Conservation (phyloP, 1,140 invertebrate genomes). For the Medauroidea extradentata region DNA sequence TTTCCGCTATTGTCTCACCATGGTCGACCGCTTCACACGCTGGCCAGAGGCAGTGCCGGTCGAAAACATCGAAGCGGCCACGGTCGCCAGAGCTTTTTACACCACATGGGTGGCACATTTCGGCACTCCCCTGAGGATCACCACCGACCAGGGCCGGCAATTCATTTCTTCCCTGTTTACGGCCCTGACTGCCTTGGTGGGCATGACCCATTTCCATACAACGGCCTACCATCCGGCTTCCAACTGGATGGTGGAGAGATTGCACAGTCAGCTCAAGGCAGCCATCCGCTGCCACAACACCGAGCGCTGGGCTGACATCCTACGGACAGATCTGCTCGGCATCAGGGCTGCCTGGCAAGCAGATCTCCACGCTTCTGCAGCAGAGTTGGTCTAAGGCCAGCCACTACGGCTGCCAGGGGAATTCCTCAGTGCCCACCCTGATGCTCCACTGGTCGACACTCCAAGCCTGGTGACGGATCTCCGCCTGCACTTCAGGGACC, state of each 20-base stretch:
- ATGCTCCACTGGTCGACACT: conserved; percentile 7
- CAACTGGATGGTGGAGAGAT: conserved; percentile 43
- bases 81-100: conserved; percentile 29
- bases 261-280: conserved; percentile 40
- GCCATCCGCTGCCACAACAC: conserved; percentile 33
- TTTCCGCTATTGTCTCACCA: conserved; percentile 29
- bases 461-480: too few relatives aligned
- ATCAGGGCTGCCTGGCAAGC: conserved; percentile 31
- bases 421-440: conserved; percentile 25
- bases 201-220: conserved; percentile 20
- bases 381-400: conserved; percentile 37
- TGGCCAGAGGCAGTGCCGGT: conserved; percentile 37
- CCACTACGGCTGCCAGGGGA: conserved; percentile 35
- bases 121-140: conserved; percentile 37
- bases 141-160: conserved; percentile 41
- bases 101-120: conserved; percentile 36
- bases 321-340: conserved; percentile 43
- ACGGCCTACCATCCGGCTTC: conserved; percentile 37
- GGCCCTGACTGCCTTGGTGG: background rate
- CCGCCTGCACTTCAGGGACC: conserved; percentile 18
- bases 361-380: conserved; percentile 29
- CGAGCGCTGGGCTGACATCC: conserved; percentile 30
- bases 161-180: conserved; percentile 34
- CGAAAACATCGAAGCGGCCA: conserved; percentile 29
- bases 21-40: conserved; percentile 32